Conservation (phyloP, 2,888 invertebrate species). For the Chrysina gloriosa region DNA sequence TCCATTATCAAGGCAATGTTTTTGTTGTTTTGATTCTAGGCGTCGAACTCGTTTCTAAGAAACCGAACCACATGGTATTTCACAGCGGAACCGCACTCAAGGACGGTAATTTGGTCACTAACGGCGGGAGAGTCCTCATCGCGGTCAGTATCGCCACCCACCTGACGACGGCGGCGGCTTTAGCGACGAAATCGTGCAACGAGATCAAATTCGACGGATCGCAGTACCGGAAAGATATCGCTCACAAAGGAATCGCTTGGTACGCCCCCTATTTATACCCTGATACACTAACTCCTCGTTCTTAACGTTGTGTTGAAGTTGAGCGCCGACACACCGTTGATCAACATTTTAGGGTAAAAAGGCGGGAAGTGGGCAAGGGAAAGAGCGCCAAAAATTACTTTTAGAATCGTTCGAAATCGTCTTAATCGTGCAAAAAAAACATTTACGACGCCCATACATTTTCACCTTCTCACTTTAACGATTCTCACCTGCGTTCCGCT, state of each 20-base stretch:
- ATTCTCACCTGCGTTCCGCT: too few relatives aligned
- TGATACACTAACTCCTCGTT: too few relatives aligned
- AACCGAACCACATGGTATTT: slow-evolving; percentile 75
- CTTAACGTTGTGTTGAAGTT: too few relatives aligned
- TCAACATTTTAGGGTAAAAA: too few relatives aligned
- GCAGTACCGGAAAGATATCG: slow-evolving; percentile 91
- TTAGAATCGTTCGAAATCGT: too few relatives aligned
- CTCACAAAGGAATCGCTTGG: slow-evolving; percentile 86
- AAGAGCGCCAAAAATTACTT: too few relatives aligned
- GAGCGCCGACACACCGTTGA: too few relatives aligned
- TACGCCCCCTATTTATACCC: too few relatives aligned
- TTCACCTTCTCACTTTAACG: too few relatives aligned
- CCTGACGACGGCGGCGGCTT: slow-evolving; percentile 77
- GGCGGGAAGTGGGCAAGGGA: too few relatives aligned
- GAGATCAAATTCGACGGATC: slow-evolving; percentile 84
- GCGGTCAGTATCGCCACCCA: slow-evolving; percentile 78
- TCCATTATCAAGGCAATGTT: background rate
- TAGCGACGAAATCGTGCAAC: slow-evolving; percentile 79
- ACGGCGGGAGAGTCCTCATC: slow-evolving; percentile 91
- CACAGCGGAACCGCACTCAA: slow-evolving; percentile 86
- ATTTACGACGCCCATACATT: too few relatives aligned
- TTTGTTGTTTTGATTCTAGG: slow-evolving; percentile 63
- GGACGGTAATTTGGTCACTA: slow-evolving; percentile 71
- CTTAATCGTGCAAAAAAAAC: too few relatives aligned
- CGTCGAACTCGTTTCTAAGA: slow-evolving; percentile 68